These are phyloP conservation scores for Aphidius gifuensis DNA, from an alignment of 1,140 invertebrate genomes.

Conservation along the genomic window DNA sequence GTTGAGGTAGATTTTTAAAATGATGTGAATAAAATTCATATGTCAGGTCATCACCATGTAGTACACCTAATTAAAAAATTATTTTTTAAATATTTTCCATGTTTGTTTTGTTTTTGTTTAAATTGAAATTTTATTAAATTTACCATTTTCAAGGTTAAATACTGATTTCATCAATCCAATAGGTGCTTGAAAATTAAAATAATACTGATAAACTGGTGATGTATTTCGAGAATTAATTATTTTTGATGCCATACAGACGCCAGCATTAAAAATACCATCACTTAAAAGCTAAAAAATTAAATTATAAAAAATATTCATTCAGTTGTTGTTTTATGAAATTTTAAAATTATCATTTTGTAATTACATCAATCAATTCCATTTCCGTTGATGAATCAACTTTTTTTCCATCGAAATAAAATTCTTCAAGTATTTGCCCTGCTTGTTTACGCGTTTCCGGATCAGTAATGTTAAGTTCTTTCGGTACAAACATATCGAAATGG, in stretches of 20 bases:
- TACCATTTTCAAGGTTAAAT: conserved; percentile 33
- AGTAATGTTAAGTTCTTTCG: conserved; percentile 59
- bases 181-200: conserved; percentile 39
- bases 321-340: no score
- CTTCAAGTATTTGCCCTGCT: conserved; percentile 55
- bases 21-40: conserved; percentile 60
- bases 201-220: conserved; percentile 43
- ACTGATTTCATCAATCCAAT: conserved; percentile 42
- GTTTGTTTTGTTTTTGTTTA: background rate
- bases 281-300: conserved; percentile 36
- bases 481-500: conserved; percentile 59
- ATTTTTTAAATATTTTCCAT: no score
- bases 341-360: no score
- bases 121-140: conserved; percentile 14
- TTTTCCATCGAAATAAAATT: conserved; percentile 61
- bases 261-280: conserved; percentile 36
- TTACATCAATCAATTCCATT: conserved; percentile 48
- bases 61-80: conserved; percentile 49
- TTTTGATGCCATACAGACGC: conserved; percentile 30
- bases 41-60: conserved; percentile 69
- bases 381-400: conserved; percentile 51
- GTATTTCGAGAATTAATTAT: conserved; percentile 36
- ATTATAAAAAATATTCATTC: no score
- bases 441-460: conserved; percentile 41
- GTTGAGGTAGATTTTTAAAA: conserved; percentile 40